Percentiles rank a stretch among this genome's conserved stretches.
Conservation (phyloP, 1,140 invertebrate species). For the Drosophila parabipectinata region DNA sequence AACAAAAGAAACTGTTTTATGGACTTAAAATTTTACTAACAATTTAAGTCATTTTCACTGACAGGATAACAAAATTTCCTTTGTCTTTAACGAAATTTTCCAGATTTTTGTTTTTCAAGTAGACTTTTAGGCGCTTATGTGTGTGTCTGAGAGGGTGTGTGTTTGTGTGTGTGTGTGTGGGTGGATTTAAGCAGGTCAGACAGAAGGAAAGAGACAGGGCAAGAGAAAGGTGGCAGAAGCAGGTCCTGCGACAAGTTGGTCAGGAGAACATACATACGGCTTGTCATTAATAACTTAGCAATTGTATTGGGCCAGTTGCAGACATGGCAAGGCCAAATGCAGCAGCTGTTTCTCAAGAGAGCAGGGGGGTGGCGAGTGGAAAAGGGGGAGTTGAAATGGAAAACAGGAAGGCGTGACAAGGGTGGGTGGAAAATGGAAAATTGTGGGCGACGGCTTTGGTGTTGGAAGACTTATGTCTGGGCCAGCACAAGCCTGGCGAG, state of each 20-base stretch:
- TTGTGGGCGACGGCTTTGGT: conserved; percentile 8
- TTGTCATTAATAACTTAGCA: conserved; percentile 75
- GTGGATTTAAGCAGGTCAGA: conserved; percentile 57
- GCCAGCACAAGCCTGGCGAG: conserved; percentile 20
- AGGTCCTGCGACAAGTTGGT: conserved; percentile 43
- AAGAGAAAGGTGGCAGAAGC: background rate
- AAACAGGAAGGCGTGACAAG: background rate
- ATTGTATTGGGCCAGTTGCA: conserved; percentile 56
- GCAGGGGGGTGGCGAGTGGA: too few species aligned
- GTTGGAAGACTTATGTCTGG: conserved; percentile 33
- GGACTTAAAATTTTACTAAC: background rate
- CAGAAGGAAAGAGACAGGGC: background rate
- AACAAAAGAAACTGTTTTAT: background rate
- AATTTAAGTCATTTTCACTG: background rate
- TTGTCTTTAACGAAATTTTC: conserved; percentile 4
- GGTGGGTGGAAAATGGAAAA: background rate
- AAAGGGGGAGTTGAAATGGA: too few species aligned
- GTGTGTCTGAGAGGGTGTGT: background rate
- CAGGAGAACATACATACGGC: conserved; percentile 54
- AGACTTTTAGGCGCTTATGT: background rate
- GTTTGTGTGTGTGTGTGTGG: conserved; percentile 1
- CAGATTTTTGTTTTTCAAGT: conserved; percentile 24
- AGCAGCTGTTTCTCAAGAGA: conserved; percentile 27
- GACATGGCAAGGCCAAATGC: conserved; percentile 31
- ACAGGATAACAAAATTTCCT: background rate